Evolutionary conservation across 1,140 invertebrate genomes (phyloP), one percentile per base, ranked within the genome.

Genomic region (Camponotus floridanus): DNA sequence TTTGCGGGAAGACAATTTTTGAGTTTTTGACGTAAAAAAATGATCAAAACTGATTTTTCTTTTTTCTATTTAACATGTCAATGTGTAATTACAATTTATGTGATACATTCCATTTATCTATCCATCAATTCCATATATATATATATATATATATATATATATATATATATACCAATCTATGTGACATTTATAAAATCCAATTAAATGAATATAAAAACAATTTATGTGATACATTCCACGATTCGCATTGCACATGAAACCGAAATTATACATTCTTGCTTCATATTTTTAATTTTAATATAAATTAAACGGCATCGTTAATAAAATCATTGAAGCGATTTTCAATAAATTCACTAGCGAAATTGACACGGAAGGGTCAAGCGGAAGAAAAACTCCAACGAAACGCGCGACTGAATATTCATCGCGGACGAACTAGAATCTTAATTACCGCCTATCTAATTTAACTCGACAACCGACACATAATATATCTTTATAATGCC

Each of bases 371-470:
- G 8, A 26, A 39, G 31, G 33, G 62, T 64, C 21, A 36, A 67
- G 18, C 13, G 9, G 15, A 31, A 45, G 13, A 70, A 39, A 70
- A 70, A 80, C 39, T 59, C 33, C 18, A 71, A 36, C n/a, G 51
- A 83, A 70, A 74, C 42, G 33, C 45, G 26, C 26, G 21, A 15
- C 65, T 78, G 73, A 76, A 78, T 76, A 70, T 62, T 59, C 65
- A 61, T 36, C 55, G 5, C 65, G 42, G 11, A 13, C n/a, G 26
- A 39, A 36, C 7, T 55, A 45, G 76, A 88, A 88, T 88, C 57
- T 87, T 88, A 78, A 87, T 88, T 86, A 57, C 64, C 78, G 33
- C 21, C 36, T 84, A 84, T 87, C 86, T 87, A 88, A 88, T 87
- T 87, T 84, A 78, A 87, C 78, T 55, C 65, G 79, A 62, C 78